phyloP scores from a whole-genome alignment of 1,140 invertebrate genomes.

The Drosophila kohkoa region DNA sequence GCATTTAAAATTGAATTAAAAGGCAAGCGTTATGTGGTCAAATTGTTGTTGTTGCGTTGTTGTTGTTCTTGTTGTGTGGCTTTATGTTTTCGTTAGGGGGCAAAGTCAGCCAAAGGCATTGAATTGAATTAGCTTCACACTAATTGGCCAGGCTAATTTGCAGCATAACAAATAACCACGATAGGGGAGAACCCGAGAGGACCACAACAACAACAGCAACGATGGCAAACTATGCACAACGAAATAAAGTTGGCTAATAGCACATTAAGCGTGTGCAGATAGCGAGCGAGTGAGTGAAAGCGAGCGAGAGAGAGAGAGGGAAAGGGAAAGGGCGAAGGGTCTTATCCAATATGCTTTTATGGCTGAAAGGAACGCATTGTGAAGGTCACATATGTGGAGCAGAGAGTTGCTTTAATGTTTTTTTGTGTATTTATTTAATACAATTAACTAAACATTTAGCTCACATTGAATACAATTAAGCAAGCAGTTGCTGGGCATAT shows the following conservation, averaged over 20 bases:
- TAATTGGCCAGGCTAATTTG: slow-evolving; percentile 73
- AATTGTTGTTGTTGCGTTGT: slow-evolving; percentile 5
- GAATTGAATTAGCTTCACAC: slow-evolving; percentile 68
- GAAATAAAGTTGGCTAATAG: slow-evolving; percentile 64
- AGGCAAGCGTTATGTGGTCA: slow-evolving; percentile 1
- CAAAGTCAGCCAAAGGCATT: slow-evolving; percentile 9
- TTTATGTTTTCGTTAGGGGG: neutral
- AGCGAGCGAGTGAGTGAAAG: neutral
- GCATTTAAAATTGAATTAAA: slow-evolving; percentile 64
- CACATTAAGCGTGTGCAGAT: slow-evolving; percentile 44
- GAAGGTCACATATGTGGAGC: slow-evolving; percentile 43
- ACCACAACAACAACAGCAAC: slow-evolving; percentile 15
- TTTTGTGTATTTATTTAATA: slow-evolving; percentile 1
- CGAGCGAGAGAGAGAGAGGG: neutral
- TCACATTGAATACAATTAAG: neutral
- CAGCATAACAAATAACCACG: slow-evolving; percentile 70
- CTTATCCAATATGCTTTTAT: slow-evolving; percentile 50
- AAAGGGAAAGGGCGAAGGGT: neutral
- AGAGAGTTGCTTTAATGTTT: slow-evolving; percentile 4
- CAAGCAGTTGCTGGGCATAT: neutral
- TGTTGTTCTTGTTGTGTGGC: neutral
- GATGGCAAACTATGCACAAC: slow-evolving; percentile 7
- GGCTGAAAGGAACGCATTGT: slow-evolving; percentile 29
- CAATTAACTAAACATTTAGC: neutral
- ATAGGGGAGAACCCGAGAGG: slow-evolving; percentile 14